Evolutionary conservation across 37 sponge, comb jelly and placozoan genomes (phyloP), one percentile per base, ranked within the genome.

Genomic region (Eunapius fragilis): DNA sequence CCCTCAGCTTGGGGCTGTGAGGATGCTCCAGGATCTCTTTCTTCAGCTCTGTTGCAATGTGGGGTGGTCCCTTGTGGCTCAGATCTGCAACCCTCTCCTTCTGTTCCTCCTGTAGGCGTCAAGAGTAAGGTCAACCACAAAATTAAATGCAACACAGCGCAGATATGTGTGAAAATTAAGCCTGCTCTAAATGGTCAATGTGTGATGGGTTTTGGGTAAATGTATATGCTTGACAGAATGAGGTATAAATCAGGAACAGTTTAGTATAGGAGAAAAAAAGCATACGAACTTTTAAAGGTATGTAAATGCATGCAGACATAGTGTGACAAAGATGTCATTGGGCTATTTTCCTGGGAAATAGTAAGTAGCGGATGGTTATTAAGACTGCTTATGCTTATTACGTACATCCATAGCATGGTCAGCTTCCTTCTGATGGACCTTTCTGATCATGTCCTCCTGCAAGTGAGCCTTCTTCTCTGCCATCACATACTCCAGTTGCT

Each of bases 371-470:
- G n/a, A n/a, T n/a, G n/a, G n/a, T n/a, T n/a, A n/a, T n/a, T n/a
- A n/a, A n/a, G n/a, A n/a, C 9, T 28, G 25, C 71, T 28, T n/a
- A 3, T 70, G 33, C 22, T 32, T 35, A 2, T 69, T 11, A 70
- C 71, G 70, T 38, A 86, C 86, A 0, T 87, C 89, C 92, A 92
- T 92, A 2, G 92, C 92, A 6, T 85, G 74, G 82, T 92, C 88
- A 6, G 76, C 92, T 48, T 85, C 47, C 67, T 76, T 92, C 82
- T 92, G 92, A 80, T 92, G 69, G 38, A 92, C 86, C 69, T 87
- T 84, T 36, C 92, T 50, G 31, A 92, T 34, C 2, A 86, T 74
- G n/a, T 92, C 89, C 41, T 87, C 92, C 70, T 85, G 88, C 35
- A 67, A 73, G 3, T 85, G 36, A 12, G 88, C 82, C 35, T 88